Conservation (phyloP, 1,140 invertebrate species). For the Calliphora vicina region DNA sequence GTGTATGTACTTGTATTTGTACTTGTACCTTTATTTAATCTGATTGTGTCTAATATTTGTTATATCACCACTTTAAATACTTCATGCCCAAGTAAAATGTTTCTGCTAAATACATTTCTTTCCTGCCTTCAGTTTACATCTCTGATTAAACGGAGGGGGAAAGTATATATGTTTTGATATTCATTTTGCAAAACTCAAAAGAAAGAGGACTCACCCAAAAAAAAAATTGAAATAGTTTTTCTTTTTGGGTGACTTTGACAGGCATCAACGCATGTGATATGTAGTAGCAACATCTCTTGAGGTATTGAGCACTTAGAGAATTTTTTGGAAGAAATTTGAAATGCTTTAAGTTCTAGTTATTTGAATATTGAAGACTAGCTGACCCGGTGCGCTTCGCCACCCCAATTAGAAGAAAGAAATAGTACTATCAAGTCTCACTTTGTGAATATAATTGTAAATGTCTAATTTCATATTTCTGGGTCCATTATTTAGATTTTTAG, state of each 20-base stretch:
- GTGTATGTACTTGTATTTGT: not conserved
- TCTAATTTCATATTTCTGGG: too few relatives aligned
- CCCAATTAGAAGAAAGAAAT: too few relatives aligned
- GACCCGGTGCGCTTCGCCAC: too few relatives aligned
- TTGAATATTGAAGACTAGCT: too few relatives aligned
- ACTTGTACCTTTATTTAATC: not conserved
- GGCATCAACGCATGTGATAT: not conserved
- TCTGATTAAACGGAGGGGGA: not conserved
- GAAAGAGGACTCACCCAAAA: not conserved
- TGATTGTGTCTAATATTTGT: not conserved
- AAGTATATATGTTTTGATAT: not conserved
- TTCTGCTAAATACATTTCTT: too few relatives aligned
- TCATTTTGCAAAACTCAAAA: not conserved
- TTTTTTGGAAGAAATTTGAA: too few relatives aligned
- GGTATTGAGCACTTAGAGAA: too few relatives aligned
- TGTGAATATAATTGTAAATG: too few relatives aligned
- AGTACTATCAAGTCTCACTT: too few relatives aligned
- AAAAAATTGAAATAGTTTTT: not conserved
- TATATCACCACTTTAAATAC: not conserved
- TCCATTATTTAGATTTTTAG: too few relatives aligned
- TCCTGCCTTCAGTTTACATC: not conserved
- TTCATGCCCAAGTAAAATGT: not conserved
- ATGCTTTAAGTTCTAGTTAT: not conserved
- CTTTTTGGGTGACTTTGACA: not conserved
- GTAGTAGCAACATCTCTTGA: too few relatives aligned